phyloP scores from a whole-genome alignment of 2,888 invertebrate species.

The Drosophila stalkeri region DNA sequence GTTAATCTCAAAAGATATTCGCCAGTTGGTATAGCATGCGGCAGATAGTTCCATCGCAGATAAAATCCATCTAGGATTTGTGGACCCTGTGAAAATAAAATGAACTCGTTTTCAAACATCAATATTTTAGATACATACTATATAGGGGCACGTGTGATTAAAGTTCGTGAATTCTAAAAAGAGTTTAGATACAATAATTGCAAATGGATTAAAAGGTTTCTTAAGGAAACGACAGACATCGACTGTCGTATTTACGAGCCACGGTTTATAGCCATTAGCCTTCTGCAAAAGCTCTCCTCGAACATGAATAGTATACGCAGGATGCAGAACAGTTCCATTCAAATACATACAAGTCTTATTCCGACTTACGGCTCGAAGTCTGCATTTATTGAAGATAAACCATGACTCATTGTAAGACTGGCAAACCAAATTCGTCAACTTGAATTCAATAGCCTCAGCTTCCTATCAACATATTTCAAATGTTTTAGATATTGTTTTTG shows the following conservation, averaged over 20 bases:
- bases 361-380: slow-evolving; percentile 41
- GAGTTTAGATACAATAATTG: neutral
- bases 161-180: neutral
- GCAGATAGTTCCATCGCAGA: neutral
- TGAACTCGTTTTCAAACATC: too few relatives aligned
- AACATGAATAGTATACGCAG: slow-evolving; percentile 17
- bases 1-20: slow-evolving; percentile 27
- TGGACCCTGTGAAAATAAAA: neutral
- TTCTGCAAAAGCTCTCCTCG: neutral
- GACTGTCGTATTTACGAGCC: slow-evolving; percentile 15
- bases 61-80: neutral
- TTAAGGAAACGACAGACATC: slow-evolving; percentile 13
- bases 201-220: neutral
- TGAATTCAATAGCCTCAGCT: slow-evolving; percentile 37
- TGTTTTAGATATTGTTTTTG: too few relatives aligned
- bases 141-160: slow-evolving; percentile 5
- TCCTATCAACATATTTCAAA: neutral
- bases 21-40: slow-evolving; percentile 17
- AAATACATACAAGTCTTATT: slow-evolving; percentile 33
- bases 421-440: slow-evolving; percentile 10
- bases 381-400: slow-evolving; percentile 39
- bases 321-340: slow-evolving; percentile 23
- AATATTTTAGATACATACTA: neutral
- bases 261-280: slow-evolving; percentile 52
- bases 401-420: neutral